phyloP scores from a whole-genome alignment of 2,113 vertebrate species.

The Piaya cayana region DNA sequence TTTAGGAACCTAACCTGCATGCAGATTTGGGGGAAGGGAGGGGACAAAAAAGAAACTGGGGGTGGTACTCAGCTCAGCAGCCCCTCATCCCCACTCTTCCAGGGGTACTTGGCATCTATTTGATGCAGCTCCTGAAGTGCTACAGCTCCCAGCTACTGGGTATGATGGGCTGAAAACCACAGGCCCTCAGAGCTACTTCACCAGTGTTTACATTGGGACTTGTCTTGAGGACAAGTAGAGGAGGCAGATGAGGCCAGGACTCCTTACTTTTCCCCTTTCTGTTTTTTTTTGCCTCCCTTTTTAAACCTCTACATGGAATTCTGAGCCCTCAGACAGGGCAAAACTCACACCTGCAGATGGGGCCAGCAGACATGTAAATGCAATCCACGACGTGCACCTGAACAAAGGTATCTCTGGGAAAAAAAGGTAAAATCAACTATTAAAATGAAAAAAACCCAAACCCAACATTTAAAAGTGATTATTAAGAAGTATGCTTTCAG shows the following conservation, averaged over 20 bases:
- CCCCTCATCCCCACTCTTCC: not conserved
- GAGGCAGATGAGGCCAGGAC: not conserved
- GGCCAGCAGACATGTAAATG: not conserved
- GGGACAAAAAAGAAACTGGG: not conserved
- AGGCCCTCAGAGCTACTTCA: not conserved
- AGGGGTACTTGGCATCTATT: not conserved
- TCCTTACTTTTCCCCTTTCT: not conserved
- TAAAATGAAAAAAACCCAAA: slow-evolving; percentile 3
- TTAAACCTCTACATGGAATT: slow-evolving; percentile 29
- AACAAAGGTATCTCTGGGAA: slow-evolving; percentile 8
- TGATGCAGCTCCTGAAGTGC: not conserved
- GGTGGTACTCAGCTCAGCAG: not conserved
- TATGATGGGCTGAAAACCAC: not conserved
- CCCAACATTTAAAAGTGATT: slow-evolving; percentile 4
- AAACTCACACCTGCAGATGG: slow-evolving; percentile 13
- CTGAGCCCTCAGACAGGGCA: slow-evolving; percentile 28
- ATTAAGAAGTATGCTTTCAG: slow-evolving; percentile 60
- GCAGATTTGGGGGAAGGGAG: not conserved
- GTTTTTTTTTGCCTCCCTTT: not conserved
- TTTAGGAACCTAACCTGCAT: not conserved
- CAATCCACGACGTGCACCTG: slow-evolving; percentile 40
- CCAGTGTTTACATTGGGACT: not conserved
- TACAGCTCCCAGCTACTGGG: not conserved
- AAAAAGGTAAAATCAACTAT: slow-evolving; percentile 12
- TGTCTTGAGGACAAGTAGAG: not conserved